Conservation (phyloP, 2,797 vertebrate species). For the Phataginus tricuspis region DNA sequence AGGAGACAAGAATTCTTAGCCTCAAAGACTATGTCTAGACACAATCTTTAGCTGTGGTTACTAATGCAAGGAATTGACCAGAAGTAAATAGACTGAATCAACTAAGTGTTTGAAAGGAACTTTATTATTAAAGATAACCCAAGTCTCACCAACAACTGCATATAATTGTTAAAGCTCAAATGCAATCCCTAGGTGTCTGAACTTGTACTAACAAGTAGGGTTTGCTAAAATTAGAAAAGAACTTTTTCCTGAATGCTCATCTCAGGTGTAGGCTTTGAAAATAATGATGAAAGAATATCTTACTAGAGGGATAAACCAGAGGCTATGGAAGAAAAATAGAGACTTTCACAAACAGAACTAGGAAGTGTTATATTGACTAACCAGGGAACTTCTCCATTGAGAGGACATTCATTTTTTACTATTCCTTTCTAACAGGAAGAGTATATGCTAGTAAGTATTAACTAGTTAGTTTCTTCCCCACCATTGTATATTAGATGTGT, state of each 20-base stretch:
- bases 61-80: slow-evolving; percentile 56
- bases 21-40: slow-evolving; percentile 72
- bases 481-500: background rate
- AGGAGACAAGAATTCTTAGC: slow-evolving; percentile 43
- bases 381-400: background rate
- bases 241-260: background rate
- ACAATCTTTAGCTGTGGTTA: slow-evolving; percentile 66
- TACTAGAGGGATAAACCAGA: background rate
- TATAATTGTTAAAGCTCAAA: slow-evolving; percentile 32
- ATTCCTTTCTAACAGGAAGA: background rate
- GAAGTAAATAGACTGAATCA: slow-evolving; percentile 37
- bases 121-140: slow-evolving; percentile 51
- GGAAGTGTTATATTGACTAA: background rate
- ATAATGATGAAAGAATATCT: background rate
- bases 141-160: background rate
- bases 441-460: background rate
- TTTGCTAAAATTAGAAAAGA: slow-evolving; percentile 47
- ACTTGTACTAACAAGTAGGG: background rate
- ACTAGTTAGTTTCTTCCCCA: background rate
- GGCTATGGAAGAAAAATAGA: background rate
- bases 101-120: slow-evolving; percentile 21
- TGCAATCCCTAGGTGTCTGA: background rate
- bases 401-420: background rate
- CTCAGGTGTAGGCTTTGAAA: background rate
- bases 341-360: background rate